phyloP scores from a whole-genome alignment of 2,113 vertebrate species.

The Archilochus colubris region DNA sequence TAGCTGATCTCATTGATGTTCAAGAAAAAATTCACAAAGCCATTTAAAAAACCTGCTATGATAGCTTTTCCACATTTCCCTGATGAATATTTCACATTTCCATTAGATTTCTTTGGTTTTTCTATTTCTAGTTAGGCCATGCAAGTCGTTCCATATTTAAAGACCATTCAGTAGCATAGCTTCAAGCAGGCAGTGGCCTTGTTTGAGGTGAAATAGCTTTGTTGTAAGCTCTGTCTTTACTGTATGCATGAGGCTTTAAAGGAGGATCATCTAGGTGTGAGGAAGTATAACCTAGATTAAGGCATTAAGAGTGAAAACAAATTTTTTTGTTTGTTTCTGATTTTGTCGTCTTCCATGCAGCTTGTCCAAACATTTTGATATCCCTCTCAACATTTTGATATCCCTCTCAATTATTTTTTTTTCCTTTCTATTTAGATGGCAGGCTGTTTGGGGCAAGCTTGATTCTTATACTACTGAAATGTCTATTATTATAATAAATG shows the following conservation, averaged over 20 bases:
- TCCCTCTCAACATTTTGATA: not conserved
- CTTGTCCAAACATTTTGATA: not conserved
- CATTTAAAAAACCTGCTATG: constrained; percentile 61
- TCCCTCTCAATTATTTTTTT: not conserved
- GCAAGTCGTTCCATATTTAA: constrained; percentile 53
- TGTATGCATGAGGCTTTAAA: not conserved
- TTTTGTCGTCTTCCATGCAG: not conserved
- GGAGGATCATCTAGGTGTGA: not conserved
- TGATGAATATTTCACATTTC: constrained; percentile 42
- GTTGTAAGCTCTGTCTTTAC: not conserved
- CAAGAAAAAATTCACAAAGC: constrained; percentile 57
- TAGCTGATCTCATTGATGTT: constrained; percentile 46
- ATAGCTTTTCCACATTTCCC: constrained; percentile 56
- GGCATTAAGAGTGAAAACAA: not conserved
- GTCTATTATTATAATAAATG: not conserved
- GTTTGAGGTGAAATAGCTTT: not conserved
- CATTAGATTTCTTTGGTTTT: constrained; percentile 27
- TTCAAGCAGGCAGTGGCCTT: constrained; percentile 13
- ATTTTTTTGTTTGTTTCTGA: not conserved
- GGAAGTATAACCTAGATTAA: not conserved
- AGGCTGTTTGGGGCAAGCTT: not conserved
- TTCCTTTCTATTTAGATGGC: not conserved
- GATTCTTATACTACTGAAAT: not conserved
- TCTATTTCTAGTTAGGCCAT: constrained; percentile 18
- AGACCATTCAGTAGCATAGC: not conserved